Base-by-base conservation (phyloP, 2,797 vertebrate species). In the Xenentodon cancila region DNA sequence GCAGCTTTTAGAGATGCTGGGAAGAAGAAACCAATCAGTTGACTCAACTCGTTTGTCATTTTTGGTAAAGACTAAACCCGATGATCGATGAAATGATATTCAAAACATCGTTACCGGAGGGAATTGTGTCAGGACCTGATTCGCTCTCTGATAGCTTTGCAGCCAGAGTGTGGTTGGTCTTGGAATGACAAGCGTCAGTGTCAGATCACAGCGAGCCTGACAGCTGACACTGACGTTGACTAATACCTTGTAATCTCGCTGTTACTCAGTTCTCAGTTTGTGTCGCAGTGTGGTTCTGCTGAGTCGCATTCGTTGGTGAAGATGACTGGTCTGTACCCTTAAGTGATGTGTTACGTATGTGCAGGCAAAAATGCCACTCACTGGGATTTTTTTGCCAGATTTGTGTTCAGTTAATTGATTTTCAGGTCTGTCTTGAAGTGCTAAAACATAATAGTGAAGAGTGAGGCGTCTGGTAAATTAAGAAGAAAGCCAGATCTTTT, bases 391-490 rank as follows among this genome's bases (percentile, higher is more conserved):
- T 73, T 71, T 52, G 20, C 13, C 59, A 71, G 90, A 59, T 65
- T 89, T 90, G 91, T 90, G 59, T 66, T 71, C 40, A 81, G 53
- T 56, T 73, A 89, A 86, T 79, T 80, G 76, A 22, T 78, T 86
- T 83, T 75, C 70, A 65, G 64, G 62, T 37, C 51, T 52, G 25
- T 25, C 25, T 25, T 25, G 51, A 54, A 80, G 46, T 59, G 49
- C 47, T 64, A 37, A 78, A 68, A 66, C 65, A 59, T 58, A 44
- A 52, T 20, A 17, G 47, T 25, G 43, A 0, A 0, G 3, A 19
- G 16, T 48, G 19, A 73, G 37, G n/a, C n/a, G n/a, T n/a, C 42
- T 22, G 34, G 48, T 53, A 37, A 56, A 75, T 73, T 68, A 48
- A 74, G 62, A 82, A 47, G 44, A 40, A 71, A 74, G 25, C 19